Conservation (phyloP, 2,113 vertebrate species). For the Addax nasomaculatus region DNA sequence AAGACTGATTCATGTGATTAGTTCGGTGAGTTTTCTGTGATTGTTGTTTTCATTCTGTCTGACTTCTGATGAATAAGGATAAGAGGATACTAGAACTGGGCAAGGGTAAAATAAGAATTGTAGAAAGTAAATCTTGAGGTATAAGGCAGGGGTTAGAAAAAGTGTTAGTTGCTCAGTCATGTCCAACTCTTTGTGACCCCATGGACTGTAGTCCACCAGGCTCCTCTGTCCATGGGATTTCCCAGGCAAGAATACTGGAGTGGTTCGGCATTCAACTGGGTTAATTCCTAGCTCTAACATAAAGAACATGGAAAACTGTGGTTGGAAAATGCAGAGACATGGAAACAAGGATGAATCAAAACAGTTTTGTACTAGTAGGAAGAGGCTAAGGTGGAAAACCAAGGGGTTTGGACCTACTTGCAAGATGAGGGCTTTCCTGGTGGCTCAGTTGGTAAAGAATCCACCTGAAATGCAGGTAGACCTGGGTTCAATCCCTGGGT, state of each 20-base stretch:
- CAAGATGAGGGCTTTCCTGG: neutral
- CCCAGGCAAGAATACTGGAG: neutral
- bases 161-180: neutral
- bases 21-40: neutral
- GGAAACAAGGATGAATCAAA: neutral
- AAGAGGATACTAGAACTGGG: neutral
- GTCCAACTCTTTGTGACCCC: neutral
- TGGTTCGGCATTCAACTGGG: neutral
- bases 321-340: neutral
- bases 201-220: neutral
- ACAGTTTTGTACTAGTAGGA: neutral
- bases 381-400: conserved; percentile 12
- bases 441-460: neutral
- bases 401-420: neutral
- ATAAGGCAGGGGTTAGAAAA: neutral
- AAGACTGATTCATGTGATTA: neutral
- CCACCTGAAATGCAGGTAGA: neutral
- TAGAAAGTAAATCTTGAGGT: neutral
- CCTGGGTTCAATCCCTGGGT: neutral
- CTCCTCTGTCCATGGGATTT: neutral
- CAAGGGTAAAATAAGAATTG: neutral
- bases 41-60: neutral
- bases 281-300: neutral
- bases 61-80: neutral
- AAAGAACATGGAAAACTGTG: neutral